Conservation (phyloP, 2,888 invertebrate genomes). For the Metopia argyrocephala region DNA sequence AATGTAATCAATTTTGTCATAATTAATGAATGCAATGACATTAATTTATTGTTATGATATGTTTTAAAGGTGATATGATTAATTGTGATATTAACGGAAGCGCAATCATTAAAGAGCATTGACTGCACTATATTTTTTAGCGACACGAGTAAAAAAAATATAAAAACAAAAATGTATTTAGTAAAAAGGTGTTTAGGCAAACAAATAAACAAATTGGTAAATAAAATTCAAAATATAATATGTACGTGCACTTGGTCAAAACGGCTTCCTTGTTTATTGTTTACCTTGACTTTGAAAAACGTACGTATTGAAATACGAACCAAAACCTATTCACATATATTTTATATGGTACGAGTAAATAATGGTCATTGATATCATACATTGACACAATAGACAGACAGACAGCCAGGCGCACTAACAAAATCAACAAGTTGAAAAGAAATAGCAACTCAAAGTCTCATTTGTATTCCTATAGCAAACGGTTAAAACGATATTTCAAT, state of each 20-base stretch:
- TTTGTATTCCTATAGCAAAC: constrained; percentile 52
- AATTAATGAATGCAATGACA: constrained; percentile 21
- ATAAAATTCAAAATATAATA: neutral
- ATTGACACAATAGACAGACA: neutral
- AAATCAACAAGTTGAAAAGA: constrained; percentile 4
- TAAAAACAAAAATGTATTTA: neutral
- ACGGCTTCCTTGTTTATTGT: constrained; percentile 45
- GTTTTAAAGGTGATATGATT: neutral
- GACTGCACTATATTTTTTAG: constrained; percentile 31
- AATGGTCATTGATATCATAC: constrained; percentile 47
- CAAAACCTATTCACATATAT: neutral
- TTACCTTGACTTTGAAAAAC: constrained; percentile 62
- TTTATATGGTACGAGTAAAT: too few relatives aligned
- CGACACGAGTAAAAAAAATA: neutral
- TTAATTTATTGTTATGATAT: neutral
- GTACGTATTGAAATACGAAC: neutral
- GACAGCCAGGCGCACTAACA: neutral
- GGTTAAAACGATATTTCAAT: constrained; percentile 42
- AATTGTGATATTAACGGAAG: neutral
- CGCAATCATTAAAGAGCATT: constrained; percentile 13
- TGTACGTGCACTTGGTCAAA: neutral
- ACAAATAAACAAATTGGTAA: neutral
- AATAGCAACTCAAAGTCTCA: constrained; percentile 18
- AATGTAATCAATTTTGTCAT: neutral
- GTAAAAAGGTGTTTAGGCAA: neutral